Evolutionary conservation across 2,888 invertebrate species (phyloP), one percentile per base, ranked within the genome.

Genomic region (Phengaris arion): DNA sequence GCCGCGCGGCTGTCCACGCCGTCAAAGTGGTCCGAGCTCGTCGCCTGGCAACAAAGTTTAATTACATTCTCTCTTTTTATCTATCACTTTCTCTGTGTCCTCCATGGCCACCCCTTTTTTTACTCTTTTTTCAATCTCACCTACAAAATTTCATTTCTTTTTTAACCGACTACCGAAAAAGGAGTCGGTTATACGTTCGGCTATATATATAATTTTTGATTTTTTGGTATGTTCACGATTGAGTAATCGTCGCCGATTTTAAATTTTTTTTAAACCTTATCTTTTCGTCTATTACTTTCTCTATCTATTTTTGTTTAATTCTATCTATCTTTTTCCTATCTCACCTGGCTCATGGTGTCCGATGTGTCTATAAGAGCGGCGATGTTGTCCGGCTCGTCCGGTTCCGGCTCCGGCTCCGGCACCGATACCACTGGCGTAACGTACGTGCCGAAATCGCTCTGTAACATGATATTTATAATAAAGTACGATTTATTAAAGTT

Each of bases 361-460:
- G 95, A 95, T 0, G 96, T 96, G 83, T 96, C 96, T 79, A 96
- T 95, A 64, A 96, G 94, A 69, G 95, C 94, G 10, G 94, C 96
- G 59, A 96, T 95, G 0, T 92, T 86, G 78, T 94, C 94, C 13
- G 94, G 91, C 74, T 94, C 94, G 77, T 95, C 95, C 4, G 94
- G 93, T 80, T 96, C 95, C 55, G 95, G 96, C 76, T 96, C 95
- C 55, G 95, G 96, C 76, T 94, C 93, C 1, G 98, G 97, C 75
- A 98, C 95, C 48, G 96, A 95, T 69, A 98, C 99, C 79, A 98
- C 98, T 0, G 99, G 99, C 2, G 99, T 97, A 75, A 98, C 97
- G 85, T 99, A 99, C 45, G 97, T 97, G 75, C 97, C 96, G 84
- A 99, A 95, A 86, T 99, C 99, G 70, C 98, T 96, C 94, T 98